Conservation (phyloP, 2,888 invertebrate genomes). For the Ophioninae sp. region DNA sequence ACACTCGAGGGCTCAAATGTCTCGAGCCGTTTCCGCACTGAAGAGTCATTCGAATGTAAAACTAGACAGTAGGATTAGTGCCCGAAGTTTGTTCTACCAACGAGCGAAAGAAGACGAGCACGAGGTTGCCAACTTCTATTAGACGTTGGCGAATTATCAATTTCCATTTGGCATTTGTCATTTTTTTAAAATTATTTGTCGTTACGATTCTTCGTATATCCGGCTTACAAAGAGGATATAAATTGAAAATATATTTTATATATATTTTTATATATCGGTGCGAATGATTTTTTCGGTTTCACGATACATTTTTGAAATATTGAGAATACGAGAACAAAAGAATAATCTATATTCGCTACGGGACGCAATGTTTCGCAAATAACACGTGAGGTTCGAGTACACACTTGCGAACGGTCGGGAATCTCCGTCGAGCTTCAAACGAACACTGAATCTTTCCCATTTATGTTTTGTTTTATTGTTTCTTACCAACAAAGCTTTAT, state of each 20-base stretch:
- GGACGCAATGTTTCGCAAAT: background rate
- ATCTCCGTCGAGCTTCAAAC: background rate
- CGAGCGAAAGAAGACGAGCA: conserved; percentile 76
- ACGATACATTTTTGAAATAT: background rate
- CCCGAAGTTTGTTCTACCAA: conserved; percentile 78
- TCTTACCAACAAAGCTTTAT: conserved; percentile 2
- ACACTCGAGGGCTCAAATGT: conserved; percentile 64
- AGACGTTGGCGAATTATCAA: conserved; percentile 70
- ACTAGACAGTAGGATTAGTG: conserved; percentile 77
- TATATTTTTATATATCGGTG: background rate
- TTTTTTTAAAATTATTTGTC: background rate
- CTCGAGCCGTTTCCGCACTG: conserved; percentile 78
- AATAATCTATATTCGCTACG: background rate
- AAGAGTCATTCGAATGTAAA: conserved; percentile 61
- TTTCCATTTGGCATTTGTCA: background rate
- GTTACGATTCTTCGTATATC: background rate
- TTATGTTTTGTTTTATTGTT: background rate
- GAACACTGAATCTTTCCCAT: background rate
- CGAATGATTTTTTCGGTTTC: background rate
- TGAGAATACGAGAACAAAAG: background rate
- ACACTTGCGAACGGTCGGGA: background rate
- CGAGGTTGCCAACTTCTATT: conserved; percentile 71
- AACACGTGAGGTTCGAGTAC: background rate
- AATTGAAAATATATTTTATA: background rate
- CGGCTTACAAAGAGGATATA: background rate